These are phyloP conservation scores for Phorcus lineatus DNA, from an alignment of 2,888 invertebrate species.

Conservation along the genomic window DNA sequence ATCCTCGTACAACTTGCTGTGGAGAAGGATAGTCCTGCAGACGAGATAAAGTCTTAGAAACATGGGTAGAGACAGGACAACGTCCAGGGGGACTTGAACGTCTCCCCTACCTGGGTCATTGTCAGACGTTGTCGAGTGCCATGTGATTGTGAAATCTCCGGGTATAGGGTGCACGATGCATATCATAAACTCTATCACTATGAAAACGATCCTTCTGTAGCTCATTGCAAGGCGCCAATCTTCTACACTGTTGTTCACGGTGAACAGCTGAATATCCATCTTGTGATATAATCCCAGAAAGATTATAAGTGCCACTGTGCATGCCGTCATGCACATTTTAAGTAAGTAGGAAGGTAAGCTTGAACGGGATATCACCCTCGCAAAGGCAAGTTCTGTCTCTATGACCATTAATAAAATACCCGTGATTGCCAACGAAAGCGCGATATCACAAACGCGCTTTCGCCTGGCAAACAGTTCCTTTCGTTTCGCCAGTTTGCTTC, in stretches of 20 bases:
- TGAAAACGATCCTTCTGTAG: slow-evolving; percentile 74
- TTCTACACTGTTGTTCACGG: slow-evolving; percentile 73
- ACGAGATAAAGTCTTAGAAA: slow-evolving; percentile 71
- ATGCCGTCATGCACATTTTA: slow-evolving; percentile 68
- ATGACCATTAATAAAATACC: slow-evolving; percentile 72
- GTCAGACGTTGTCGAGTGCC: slow-evolving; percentile 58
- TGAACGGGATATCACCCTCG: slow-evolving; percentile 48
- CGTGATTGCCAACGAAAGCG: slow-evolving; percentile 65
- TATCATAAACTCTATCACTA: slow-evolving; percentile 84
- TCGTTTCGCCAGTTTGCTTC: slow-evolving; percentile 70
- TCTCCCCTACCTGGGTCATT: slow-evolving; percentile 25
- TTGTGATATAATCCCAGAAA: slow-evolving; percentile 71
- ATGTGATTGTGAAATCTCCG: slow-evolving; percentile 59
- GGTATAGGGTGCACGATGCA: slow-evolving; percentile 74
- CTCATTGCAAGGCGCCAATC: slow-evolving; percentile 73
- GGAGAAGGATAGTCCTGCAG: slow-evolving; percentile 72
- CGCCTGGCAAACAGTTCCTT: slow-evolving; percentile 70
- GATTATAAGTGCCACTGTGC: slow-evolving; percentile 68
- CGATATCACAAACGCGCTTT: slow-evolving; percentile 66
- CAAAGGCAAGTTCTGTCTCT: slow-evolving; percentile 69
- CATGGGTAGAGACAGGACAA: slow-evolving; percentile 73
- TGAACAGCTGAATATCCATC: slow-evolving; percentile 69
- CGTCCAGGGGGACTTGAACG: slow-evolving; percentile 67
- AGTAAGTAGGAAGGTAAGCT: slow-evolving; percentile 60
- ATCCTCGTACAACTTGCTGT: slow-evolving; percentile 73